These are phyloP conservation scores for Andrena trimmerana DNA, from an alignment of 2,888 invertebrate genomes.

Conservation along the genomic window DNA sequence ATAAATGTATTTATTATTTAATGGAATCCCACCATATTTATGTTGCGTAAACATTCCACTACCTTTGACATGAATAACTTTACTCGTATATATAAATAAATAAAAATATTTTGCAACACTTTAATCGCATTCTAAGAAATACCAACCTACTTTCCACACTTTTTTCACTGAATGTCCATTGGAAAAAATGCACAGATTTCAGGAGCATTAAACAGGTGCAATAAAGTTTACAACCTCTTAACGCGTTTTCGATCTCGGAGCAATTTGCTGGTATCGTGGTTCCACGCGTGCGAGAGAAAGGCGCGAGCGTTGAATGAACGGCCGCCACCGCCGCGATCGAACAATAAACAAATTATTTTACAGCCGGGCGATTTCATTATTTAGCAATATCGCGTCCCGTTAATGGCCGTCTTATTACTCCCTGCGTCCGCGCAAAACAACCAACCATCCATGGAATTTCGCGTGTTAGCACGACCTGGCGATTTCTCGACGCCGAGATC, in stretches of 20 bases:
- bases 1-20: no score
- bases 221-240: constrained; percentile 34
- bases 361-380: constrained; percentile 74
- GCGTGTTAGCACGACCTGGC: constrained; percentile 39
- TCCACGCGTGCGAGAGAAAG: constrained; percentile 18
- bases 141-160: background rate
- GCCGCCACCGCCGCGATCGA: constrained; percentile 47
- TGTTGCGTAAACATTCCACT: no score
- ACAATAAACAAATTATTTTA: constrained; percentile 79
- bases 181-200: background rate
- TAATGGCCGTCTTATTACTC: constrained; percentile 69
- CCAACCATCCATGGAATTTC: constrained; percentile 51
- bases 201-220: constrained; percentile 14
- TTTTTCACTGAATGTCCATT: background rate
- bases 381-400: constrained; percentile 72
- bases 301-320: constrained; percentile 40
- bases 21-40: no score
- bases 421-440: constrained; percentile 52
- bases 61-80: no score
- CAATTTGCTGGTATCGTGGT: constrained; percentile 16
- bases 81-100: no score
- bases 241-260: constrained; percentile 20
- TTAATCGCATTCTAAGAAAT: background rate
- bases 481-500: constrained; percentile 28
- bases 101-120: background rate